Conservation (phyloP, 2,113 vertebrate genomes). For the Oriolus oriolus region DNA sequence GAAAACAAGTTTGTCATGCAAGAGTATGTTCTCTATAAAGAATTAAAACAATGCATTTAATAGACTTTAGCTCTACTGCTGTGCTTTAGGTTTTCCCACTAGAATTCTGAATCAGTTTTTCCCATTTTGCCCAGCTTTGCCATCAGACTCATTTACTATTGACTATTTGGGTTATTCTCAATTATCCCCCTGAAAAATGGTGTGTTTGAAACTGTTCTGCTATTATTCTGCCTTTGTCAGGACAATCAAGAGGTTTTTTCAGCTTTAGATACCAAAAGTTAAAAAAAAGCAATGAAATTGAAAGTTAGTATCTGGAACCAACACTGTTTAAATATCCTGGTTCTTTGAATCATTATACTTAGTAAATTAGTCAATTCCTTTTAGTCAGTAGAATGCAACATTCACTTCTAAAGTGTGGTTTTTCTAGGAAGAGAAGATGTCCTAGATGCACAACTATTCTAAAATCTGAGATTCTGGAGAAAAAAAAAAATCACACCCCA, state of each 20-base stretch:
- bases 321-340: background rate
- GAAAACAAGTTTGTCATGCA: background rate
- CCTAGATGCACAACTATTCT: background rate
- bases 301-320: background rate
- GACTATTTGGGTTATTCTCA: background rate
- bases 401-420: background rate
- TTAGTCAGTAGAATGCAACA: background rate
- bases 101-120: background rate
- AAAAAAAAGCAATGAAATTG: background rate
- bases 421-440: background rate
- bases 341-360: background rate
- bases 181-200: rapidly evolving
- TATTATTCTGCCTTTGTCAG: background rate
- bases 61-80: background rate
- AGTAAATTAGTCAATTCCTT: background rate
- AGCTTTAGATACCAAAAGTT: background rate
- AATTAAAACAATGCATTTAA: background rate
- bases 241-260: background rate
- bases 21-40: background rate
- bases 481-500: background rate
- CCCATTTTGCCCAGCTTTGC: background rate
- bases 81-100: background rate
- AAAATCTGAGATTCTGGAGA: background rate
- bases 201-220: background rate
- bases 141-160: background rate